A percentile compares a stretch with the other conserved stretches of the same genome.
Evolutionary conservation across 1,140 invertebrate genomes (phyloP).

Genomic region (Bursaphelenchus mucronatus): DNA sequence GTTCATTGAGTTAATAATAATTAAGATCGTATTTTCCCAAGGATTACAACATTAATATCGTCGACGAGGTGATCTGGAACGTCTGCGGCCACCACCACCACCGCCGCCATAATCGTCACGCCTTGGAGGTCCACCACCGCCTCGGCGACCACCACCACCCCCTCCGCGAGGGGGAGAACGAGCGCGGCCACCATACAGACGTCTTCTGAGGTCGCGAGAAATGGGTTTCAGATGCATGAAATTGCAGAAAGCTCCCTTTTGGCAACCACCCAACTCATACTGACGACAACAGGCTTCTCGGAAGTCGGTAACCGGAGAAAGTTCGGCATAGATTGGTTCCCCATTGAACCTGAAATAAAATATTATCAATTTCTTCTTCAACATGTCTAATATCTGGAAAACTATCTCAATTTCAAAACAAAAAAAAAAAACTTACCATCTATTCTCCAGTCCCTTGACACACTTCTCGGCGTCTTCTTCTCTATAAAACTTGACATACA

Average conservation of each 20-base stretch:
- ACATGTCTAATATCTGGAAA: not conserved
- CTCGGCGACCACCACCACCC: slow-evolving; percentile 25
- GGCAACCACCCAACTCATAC: slow-evolving; percentile 98
- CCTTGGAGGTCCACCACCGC: slow-evolving; percentile 15
- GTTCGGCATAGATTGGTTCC: slow-evolving; percentile 91
- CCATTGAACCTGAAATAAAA: slow-evolving; percentile 74
- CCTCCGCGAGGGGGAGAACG: slow-evolving; percentile 42
- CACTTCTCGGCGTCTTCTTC: slow-evolving; percentile 97
- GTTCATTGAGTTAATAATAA: too few relatives aligned
- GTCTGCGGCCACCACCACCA: slow-evolving; percentile 17
- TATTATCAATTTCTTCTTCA: not conserved
- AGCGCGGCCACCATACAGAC: slow-evolving; percentile 47
- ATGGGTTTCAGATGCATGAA: slow-evolving; percentile 99
- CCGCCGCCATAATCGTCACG: slow-evolving; percentile 26
- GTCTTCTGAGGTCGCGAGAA: slow-evolving; percentile 53
- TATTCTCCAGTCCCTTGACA: slow-evolving; percentile 89
- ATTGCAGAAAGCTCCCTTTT: slow-evolving; percentile 95
- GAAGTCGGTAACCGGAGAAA: slow-evolving; percentile 97
- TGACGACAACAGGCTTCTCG: slow-evolving; percentile 96
- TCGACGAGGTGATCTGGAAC: not conserved
- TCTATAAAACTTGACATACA: slow-evolving; percentile 74
- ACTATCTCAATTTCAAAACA: slow-evolving; percentile 5
- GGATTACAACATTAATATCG: too few relatives aligned
- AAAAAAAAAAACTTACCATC: slow-evolving; percentile 69
- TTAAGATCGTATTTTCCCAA: too few relatives aligned